Evolutionary conservation across 2,797 vertebrate species (phyloP).

Genomic region (Enteromius viviparus): DNA sequence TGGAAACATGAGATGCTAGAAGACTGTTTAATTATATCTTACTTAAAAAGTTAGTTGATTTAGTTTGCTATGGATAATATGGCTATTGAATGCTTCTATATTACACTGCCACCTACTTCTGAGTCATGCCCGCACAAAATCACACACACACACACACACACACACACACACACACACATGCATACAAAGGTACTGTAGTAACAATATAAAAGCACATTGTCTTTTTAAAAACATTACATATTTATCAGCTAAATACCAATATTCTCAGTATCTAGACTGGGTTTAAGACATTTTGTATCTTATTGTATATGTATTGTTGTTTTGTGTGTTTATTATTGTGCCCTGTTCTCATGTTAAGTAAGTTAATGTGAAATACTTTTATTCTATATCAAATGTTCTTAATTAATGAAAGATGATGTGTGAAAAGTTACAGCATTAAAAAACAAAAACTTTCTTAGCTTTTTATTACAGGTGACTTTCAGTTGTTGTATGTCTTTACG

Average conservation of each 20-base stretch:
- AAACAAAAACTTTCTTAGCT: neutral
- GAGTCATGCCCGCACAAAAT: constrained; percentile 5
- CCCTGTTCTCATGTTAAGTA: constrained; percentile 21
- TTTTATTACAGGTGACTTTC: constrained; percentile 8
- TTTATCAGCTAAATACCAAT: constrained; percentile 43
- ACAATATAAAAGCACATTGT: constrained; percentile 33
- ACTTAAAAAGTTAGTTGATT: constrained; percentile 1
- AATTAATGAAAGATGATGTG: neutral
- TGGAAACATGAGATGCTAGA: neutral
- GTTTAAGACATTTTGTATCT: constrained; percentile 37
- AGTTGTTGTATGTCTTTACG: constrained; percentile 2
- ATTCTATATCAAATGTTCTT: constrained; percentile 5
- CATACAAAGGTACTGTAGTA: constrained; percentile 5
- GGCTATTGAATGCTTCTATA: constrained; percentile 6
- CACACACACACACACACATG: constrained; percentile 4
- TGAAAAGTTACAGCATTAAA: neutral
- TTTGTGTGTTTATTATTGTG: constrained; percentile 48
- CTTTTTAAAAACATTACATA: constrained; percentile 24
- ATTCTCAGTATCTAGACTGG: constrained; percentile 25
- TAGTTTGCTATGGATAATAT: constrained; percentile 15
- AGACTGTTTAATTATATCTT: constrained; percentile 15
- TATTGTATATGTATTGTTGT: constrained; percentile 42
- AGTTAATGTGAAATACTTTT: constrained; percentile 38
- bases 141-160: neutral
- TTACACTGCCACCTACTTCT: constrained; percentile 41